A percentile compares a stretch with the other conserved stretches of the same genome.
These are phyloP conservation scores for Vidua macroura DNA, from an alignment of 2,113 vertebrate species.

Conservation along the genomic window DNA sequence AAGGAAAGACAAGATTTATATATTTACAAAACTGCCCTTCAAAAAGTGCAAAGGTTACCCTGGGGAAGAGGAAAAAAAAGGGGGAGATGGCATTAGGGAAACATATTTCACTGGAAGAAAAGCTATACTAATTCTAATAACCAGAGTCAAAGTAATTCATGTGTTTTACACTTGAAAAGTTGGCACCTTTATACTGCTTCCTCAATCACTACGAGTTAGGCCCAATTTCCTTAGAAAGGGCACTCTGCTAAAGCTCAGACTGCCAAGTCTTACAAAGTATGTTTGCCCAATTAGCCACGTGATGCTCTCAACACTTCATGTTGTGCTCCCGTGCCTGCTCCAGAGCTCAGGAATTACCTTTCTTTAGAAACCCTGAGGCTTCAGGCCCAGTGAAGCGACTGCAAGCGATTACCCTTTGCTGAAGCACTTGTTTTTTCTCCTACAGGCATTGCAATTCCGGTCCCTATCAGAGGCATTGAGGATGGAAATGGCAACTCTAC, in stretches of 20 bases:
- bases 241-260: background rate
- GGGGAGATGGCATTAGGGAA: background rate
- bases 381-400: background rate
- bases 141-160: background rate
- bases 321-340: background rate
- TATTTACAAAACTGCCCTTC: background rate
- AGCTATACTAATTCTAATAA: background rate
- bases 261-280: background rate
- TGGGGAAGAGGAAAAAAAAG: background rate
- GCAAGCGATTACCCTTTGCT: background rate
- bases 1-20: background rate
- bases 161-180: constrained; percentile 3
- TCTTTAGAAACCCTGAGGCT: background rate
- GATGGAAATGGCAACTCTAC: constrained; percentile 57
- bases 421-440: constrained; percentile 44
- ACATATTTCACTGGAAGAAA: background rate
- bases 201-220: background rate
- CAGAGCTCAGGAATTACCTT: background rate
- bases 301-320: background rate
- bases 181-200: constrained; percentile 10
- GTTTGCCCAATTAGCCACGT: background rate
- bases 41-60: background rate
- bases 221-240: background rate
- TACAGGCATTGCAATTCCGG: constrained; percentile 91
- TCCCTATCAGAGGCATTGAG: constrained; percentile 90